Evolutionary conservation across 37 sponge, comb jelly and placozoan species (phyloP).

Genomic region (Aphrocallistes beatrix): DNA sequence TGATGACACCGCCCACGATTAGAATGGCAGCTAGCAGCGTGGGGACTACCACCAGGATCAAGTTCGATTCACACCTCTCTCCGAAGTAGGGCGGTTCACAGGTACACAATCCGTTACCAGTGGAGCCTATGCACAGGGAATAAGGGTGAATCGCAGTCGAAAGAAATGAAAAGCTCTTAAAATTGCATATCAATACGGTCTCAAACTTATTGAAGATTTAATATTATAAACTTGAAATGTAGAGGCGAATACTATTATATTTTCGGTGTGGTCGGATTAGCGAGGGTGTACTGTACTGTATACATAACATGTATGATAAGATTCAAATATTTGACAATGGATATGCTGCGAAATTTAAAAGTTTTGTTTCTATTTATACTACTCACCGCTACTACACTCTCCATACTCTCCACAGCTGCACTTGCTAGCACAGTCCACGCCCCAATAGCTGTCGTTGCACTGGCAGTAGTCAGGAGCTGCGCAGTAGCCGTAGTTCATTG

Average conservation of each 20-base stretch:
- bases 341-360: too few species aligned
- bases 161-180: too few species aligned
- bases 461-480: background rate
- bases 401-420: slow-evolving; percentile 35
- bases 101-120: slow-evolving; percentile 31
- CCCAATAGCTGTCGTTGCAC: slow-evolving; percentile 18
- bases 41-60: slow-evolving; percentile 29
- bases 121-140: slow-evolving; percentile 20
- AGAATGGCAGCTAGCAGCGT: slow-evolving; percentile 11
- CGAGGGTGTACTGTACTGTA: too few species aligned
- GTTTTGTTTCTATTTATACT: too few species aligned
- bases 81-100: slow-evolving; percentile 30
- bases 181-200: too few species aligned
- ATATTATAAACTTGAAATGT: too few species aligned
- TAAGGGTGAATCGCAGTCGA: background rate
- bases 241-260: too few species aligned
- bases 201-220: too few species aligned
- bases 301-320: too few species aligned
- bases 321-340: too few species aligned
- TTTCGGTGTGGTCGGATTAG: too few species aligned
- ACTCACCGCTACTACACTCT: slow-evolving; percentile 17
- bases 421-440: slow-evolving; percentile 24
- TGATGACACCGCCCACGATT: background rate
- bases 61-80: slow-evolving; percentile 30
- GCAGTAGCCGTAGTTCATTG: background rate